A percentile compares a stretch with the other conserved stretches of the same genome.
phyloP scores from a whole-genome alignment of 1,140 invertebrate genomes.

The Caenorhabditis tropicalis region DNA sequence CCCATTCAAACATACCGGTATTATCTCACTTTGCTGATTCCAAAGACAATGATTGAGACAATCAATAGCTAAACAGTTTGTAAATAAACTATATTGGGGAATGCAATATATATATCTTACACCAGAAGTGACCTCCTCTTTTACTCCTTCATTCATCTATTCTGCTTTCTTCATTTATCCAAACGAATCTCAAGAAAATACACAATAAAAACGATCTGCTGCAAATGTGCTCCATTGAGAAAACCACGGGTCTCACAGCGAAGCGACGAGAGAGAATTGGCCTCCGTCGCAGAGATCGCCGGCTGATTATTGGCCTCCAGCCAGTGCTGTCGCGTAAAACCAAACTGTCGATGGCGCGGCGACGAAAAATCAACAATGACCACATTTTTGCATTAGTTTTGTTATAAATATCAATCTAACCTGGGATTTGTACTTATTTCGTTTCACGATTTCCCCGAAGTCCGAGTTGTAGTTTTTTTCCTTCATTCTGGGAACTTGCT shows the following conservation, averaged over 20 bases:
- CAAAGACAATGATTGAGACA: background rate
- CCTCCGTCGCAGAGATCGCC: slow-evolving; percentile 28
- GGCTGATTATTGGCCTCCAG: slow-evolving; percentile 29
- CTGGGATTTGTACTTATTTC: background rate
- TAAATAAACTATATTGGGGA: background rate
- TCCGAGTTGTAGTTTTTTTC: no score
- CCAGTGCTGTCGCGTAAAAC: background rate
- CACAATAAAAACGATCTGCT: background rate
- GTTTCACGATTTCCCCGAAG: background rate
- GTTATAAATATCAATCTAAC: slow-evolving; percentile 1
- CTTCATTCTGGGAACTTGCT: no score
- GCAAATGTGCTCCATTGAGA: background rate
- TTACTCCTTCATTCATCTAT: slow-evolving; percentile 12
- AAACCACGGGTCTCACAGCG: background rate
- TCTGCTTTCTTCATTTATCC: slow-evolving; percentile 11
- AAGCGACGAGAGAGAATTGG: slow-evolving; percentile 36
- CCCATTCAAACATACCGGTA: no score
- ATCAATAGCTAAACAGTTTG: background rate
- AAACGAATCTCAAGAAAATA: background rate
- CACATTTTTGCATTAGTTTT: background rate
- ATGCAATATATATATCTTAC: background rate
- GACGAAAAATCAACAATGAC: slow-evolving; percentile 39
- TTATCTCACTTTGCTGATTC: no score
- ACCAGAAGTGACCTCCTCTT: slow-evolving; percentile 15
- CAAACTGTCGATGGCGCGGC: slow-evolving; percentile 7